Evolutionary conservation across 2,113 vertebrate genomes (phyloP), one percentile per base, ranked within the genome.

Genomic region (Cygnus buccinator): DNA sequence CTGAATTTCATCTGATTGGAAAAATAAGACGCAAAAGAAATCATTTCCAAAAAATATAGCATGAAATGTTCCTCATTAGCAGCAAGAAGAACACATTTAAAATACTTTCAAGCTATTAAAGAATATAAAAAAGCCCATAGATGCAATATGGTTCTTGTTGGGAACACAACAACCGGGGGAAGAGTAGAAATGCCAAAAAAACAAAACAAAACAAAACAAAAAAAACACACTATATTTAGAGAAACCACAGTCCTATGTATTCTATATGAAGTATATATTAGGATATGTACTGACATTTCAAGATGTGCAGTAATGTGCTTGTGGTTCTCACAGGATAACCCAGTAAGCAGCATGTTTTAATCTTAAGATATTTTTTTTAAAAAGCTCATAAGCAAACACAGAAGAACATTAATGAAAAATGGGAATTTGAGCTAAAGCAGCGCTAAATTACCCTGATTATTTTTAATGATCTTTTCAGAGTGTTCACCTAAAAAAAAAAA

Each of bases 381-480:
- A 21, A 58, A 76, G n/a, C 11, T 63, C 86, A 70, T 18, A 88
- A 59, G 83, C 50, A 89, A 91, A 58, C 33, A 70, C 57, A 33
- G 65, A 93, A 84, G 29, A 83, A 68, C 59, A 79, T 33, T 89
- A 77, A 4, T 63, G 35, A 89, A 85, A 80, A 97, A 92, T 52
- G 17, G 97, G 83, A 76, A 79, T 58, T 95, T 50, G 46, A 90
- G 59, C 76, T 82, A 82, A 95, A 68, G 78, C 10, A 59, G 67
- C 28, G 39, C 39, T 82, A 23, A 10, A 52, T 92, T 71, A 39
- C 31, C 28, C 29, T 66, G 35, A 55, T 68, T 76, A 94, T 86
- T 87, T 86, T 85, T 70, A 94, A 91, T 84, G 50, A 96, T 74
- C 52, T 83, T 65, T 87, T 88, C 41, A 76, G 39, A 55, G 44